A percentile compares a stretch with the other conserved stretches of the same genome.
Evolutionary conservation across 2,888 invertebrate genomes (phyloP).

Genomic region (Opisthograptis luteolata): DNA sequence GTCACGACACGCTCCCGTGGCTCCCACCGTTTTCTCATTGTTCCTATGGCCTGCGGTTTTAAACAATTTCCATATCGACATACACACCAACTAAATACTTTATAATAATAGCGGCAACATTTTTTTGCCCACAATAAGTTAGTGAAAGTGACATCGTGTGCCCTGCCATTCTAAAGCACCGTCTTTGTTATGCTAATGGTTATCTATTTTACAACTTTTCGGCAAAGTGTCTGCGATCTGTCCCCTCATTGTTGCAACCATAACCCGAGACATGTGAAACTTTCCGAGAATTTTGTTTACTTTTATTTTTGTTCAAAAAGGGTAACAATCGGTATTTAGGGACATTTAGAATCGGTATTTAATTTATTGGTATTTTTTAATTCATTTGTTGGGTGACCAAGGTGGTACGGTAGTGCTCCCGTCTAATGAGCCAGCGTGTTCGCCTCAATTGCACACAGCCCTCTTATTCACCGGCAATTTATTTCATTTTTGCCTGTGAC

Average conservation of each 20-base stretch:
- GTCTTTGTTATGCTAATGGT: conserved; percentile 80
- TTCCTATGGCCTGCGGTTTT: conserved; percentile 69
- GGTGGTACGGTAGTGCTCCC: conserved; percentile 48
- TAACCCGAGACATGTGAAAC: conserved; percentile 62
- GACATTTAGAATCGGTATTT: conserved; percentile 40
- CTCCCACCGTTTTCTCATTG: conserved; percentile 65
- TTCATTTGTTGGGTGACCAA: conserved; percentile 38
- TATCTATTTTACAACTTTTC: conserved; percentile 73
- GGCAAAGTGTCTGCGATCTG: conserved; percentile 64
- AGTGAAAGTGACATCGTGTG: conserved; percentile 76
- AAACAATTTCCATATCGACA: conserved; percentile 66
- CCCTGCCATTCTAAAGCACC: conserved; percentile 72
- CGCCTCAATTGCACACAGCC: conserved; percentile 82
- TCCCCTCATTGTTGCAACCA: conserved; percentile 59
- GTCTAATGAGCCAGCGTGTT: conserved; percentile 83
- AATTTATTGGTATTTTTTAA: conserved; percentile 43
- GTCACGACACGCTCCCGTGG: conserved; percentile 68
- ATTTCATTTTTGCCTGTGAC: conserved; percentile 84
- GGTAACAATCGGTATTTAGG: conserved; percentile 35
- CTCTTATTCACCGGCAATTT: conserved; percentile 83
- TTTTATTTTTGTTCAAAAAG: conserved; percentile 51
- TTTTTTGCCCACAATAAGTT: conserved; percentile 64
- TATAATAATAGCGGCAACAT: conserved; percentile 53
- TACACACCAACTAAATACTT: conserved; percentile 53
- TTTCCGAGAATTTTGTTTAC: conserved; percentile 62